Base-by-base conservation (phyloP, 2,113 vertebrate genomes). In the Saccopteryx leptura region DNA sequence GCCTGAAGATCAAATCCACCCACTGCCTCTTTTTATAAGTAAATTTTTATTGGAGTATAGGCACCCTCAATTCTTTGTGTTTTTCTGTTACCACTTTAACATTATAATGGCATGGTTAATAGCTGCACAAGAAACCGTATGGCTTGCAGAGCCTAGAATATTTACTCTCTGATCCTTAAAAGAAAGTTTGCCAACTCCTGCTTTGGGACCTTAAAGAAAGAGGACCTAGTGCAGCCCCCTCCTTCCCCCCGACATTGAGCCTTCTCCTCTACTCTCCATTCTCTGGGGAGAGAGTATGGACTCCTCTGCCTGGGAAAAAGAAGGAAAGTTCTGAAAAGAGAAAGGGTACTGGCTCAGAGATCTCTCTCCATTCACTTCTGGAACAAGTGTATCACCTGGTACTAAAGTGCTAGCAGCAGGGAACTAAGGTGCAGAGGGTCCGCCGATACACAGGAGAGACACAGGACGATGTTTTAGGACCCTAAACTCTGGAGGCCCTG, bases 261-360 rank as follows among this genome's bases (percentile, higher is more conserved):
- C 21, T 95, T 75, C 91, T 69, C 63, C 66, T 85, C 31, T 23
- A 80, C 81, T 79, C 46, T 71, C 88, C 26, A 18, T 74, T 92
- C 54, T 60, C 26, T 56, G 46, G 23, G 31, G 71, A 93, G 50
- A 66, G 60, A 83, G 63, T 86, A 71, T 18, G 65, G 71, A 74
- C 26, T 75, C 60, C 60, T 88, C 72, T 92, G 71, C 58, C 81
- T 80, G 26, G 65, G 54, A 90, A 54, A 90, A 96, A 94, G 69
- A 54, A 94, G 88, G 46, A 14, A 56, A 80, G 26, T 94, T 92
- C 80, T 88, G 68, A 58, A 85, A 71, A 94, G 54, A 88, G 8
- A 60, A 83, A 89, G n/a, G 24, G 58, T 39, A 63, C 39, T 87
- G 58, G 86, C 46, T 86, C 81, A 78, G 61, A 69, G 60, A 66